Evolutionary conservation across 2,797 vertebrate genomes (phyloP).

Genomic region (Eospalax fontanierii): DNA sequence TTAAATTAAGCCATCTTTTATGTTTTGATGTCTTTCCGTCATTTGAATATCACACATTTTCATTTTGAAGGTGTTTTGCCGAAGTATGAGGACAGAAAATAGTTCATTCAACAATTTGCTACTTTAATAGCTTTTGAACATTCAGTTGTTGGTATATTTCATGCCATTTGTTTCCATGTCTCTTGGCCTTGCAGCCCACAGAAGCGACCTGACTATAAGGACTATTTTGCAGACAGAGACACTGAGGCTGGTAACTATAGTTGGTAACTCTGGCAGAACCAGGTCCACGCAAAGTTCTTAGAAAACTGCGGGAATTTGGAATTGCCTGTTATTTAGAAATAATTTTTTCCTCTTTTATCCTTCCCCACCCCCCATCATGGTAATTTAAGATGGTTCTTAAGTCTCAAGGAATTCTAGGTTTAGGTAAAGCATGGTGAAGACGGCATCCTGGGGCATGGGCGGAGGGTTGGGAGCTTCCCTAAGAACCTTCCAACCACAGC

Average conservation of each 20-base stretch:
- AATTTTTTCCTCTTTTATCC: too few relatives aligned
- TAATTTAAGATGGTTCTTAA: background rate
- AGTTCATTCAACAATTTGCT: background rate
- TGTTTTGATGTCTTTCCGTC: constrained; percentile 36
- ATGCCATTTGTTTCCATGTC: background rate
- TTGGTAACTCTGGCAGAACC: background rate
- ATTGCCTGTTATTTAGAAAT: background rate
- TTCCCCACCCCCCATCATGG: background rate
- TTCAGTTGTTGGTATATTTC: background rate
- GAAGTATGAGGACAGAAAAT: background rate
- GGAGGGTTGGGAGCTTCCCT: background rate
- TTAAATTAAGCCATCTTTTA: constrained; percentile 8
- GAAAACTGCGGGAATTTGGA: background rate
- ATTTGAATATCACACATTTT: constrained; percentile 28
- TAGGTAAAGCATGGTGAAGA: background rate
- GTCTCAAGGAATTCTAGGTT: background rate
- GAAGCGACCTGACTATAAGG: background rate
- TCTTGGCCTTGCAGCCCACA: too few relatives aligned
- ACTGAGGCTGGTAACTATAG: background rate
- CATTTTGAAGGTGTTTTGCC: constrained; percentile 21
- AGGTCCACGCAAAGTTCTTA: background rate
- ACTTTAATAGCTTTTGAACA: background rate
- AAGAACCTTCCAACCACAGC: background rate
- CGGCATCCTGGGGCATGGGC: background rate
- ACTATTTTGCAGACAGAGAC: background rate